phyloP scores from a whole-genome alignment of 2,113 vertebrate species.

The Pongo pygmaeus region DNA sequence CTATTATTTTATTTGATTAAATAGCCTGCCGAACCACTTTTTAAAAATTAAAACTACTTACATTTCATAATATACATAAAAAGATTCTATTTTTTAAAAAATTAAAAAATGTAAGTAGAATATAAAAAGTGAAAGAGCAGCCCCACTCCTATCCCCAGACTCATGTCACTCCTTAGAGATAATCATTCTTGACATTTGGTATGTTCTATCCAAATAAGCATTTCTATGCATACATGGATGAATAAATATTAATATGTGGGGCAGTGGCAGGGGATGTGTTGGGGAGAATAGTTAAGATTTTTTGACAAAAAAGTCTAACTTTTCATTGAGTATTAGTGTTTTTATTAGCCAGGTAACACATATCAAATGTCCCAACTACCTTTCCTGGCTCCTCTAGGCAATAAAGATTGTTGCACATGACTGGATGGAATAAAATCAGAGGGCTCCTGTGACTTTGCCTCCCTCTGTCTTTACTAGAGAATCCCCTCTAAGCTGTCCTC shows the following conservation, averaged over 20 bases:
- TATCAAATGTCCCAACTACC: background rate
- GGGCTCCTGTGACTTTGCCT: fast-evolving
- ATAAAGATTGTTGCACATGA: background rate
- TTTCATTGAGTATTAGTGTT: background rate
- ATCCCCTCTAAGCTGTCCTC: background rate
- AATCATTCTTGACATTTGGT: background rate
- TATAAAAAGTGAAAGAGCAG: background rate
- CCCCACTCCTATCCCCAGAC: background rate
- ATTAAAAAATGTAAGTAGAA: background rate
- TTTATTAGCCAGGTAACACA: background rate
- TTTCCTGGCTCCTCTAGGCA: background rate
- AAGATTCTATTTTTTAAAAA: background rate
- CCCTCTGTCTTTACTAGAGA: background rate
- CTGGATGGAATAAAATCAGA: background rate
- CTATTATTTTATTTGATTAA: background rate
- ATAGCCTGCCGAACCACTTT: background rate
- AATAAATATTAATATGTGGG: background rate
- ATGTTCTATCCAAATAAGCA: background rate
- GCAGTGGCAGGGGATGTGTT: fast-evolving
- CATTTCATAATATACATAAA: background rate
- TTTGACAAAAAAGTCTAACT: background rate
- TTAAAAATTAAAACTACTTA: constrained; percentile 2
- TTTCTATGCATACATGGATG: background rate
- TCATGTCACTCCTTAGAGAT: background rate
- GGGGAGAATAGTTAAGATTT: background rate